Base-by-base conservation (phyloP, 1,140 invertebrate species). In the Scylla paramamosain region DNA sequence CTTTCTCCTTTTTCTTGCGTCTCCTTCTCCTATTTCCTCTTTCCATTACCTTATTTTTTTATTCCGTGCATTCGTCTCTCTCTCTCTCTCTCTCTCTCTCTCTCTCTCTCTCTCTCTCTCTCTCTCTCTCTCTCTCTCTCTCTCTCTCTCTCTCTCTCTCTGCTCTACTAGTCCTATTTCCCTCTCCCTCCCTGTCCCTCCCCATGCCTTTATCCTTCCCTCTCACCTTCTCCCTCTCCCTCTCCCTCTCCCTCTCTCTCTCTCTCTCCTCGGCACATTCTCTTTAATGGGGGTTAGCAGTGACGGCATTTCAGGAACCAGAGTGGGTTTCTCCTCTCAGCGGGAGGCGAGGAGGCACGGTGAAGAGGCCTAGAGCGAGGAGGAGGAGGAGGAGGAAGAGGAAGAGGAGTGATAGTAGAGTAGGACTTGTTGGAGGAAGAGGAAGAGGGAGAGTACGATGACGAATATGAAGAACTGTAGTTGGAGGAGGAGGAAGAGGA, bases 321-420 rank as follows among this genome's bases (percentile, higher is more conserved):
- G n/a, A 77, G 67, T 77, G 67, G 67, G 67, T 77, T 20, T 77
- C 67, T 77, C 67, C n/a, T n/a, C 67, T n/a, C 67, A n/a, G 67
- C 67, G n/a, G 67, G 67, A 77, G 67, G 67, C 0, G n/a, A 77
- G 25, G 67, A 77, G 67, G 67, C 4, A 77, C 20, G 16, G 2
- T 59, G 67, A 77, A 77, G 67, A 77, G 52, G 52, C 52, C 52
- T 77, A n/a, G 67, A 77, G 25, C 7, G 67, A 77, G 67, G 67
- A 77, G 67, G 67, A 77, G 67, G 67, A 77, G 67, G 67, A 77
- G 67, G 67, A 77, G 25, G 67, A 20, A n/a, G n/a, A 20, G 67
- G n/a, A 39, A 39, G 39, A 52, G 48, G 14, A 7, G 48, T 6
- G 14, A 59, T 12, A 59, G 3, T 12, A 59, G 3, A 59, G 3